Evolutionary conservation across 2,797 vertebrate genomes (phyloP).

Genomic region (Mus minutoides): DNA sequence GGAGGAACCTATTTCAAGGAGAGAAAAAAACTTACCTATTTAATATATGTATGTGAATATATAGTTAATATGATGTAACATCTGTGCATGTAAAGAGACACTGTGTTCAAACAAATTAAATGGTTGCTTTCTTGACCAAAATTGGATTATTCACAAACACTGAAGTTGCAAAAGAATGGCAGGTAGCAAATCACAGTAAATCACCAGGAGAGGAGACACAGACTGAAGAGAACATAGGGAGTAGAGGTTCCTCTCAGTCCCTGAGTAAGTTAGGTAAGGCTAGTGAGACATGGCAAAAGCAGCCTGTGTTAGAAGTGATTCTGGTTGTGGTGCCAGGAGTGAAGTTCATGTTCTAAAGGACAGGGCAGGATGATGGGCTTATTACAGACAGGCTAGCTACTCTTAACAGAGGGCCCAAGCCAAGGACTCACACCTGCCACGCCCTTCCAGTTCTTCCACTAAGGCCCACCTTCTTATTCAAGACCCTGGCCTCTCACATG

Average conservation of each 20-base stretch:
- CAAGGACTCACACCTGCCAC: not conserved
- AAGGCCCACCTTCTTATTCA: not conserved
- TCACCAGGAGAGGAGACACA: constrained; percentile 20
- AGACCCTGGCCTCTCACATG: not conserved
- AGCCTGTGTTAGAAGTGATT: constrained; percentile 14
- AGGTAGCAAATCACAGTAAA: constrained; percentile 44
- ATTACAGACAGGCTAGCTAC: not conserved
- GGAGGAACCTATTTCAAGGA: not conserved
- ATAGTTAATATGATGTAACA: not conserved
- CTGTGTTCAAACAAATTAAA: constrained; percentile 28
- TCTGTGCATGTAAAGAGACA: not conserved
- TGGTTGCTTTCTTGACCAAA: constrained; percentile 49
- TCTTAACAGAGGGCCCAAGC: not conserved
- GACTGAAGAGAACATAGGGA: not conserved
- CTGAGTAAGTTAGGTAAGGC: constrained; percentile 28
- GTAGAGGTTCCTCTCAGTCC: not conserved
- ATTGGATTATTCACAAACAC: constrained; percentile 57
- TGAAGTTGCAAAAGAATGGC: constrained; percentile 54
- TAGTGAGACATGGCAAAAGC: constrained; percentile 31
- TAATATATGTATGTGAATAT: not conserved
- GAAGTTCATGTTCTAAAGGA: constrained; percentile 3
- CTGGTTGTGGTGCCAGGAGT: not conserved
- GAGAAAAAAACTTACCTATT: constrained; percentile 31
- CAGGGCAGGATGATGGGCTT: constrained; percentile 17
- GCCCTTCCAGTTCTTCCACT: constrained; percentile 37